Conservation (phyloP, 2,888 invertebrate species). For the Thecophora atra region DNA sequence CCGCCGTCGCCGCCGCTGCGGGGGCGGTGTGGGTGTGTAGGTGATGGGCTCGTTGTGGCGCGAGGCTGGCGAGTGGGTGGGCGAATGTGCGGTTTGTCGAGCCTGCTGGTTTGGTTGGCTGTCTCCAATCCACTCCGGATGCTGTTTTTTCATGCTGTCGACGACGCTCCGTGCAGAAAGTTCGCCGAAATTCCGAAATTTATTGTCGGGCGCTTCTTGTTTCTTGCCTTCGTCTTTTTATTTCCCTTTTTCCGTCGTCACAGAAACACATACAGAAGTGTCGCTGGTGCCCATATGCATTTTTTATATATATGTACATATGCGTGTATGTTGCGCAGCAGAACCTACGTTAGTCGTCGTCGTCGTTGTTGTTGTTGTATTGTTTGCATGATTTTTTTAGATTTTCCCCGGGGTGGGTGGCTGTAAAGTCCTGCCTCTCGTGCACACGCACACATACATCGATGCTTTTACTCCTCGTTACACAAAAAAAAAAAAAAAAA, state of each 20-base stretch:
- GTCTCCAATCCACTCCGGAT: conserved; percentile 22
- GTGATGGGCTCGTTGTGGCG: neutral
- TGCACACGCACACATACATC: neutral
- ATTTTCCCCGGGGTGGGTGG: conserved; percentile 21
- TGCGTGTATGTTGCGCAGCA: conserved; percentile 20
- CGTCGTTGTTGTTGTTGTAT: conserved; percentile 5
- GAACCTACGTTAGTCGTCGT: neutral
- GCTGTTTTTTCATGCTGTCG: conserved; percentile 4
- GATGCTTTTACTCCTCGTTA: neutral
- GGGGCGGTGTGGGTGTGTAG: neutral
- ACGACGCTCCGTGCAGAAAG: conserved; percentile 10
- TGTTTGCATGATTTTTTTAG: neutral
- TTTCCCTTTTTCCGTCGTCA: too few species aligned
- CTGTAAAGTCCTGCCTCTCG: neutral
- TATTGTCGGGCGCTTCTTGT: conserved; percentile 21
- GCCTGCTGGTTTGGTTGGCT: conserved; percentile 29
- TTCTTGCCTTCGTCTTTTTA: conserved; percentile 5
- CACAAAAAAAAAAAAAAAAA: too few species aligned
- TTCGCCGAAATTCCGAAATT: conserved; percentile 26
- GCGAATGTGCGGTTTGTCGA: conserved; percentile 21
- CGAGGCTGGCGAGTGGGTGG: conserved; percentile 10
- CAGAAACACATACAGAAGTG: too few species aligned
- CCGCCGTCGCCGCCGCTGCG: neutral
- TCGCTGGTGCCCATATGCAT: too few species aligned
- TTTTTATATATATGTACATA: conserved; percentile 14